Evolutionary conservation across 1,140 invertebrate genomes (phyloP), one percentile per base, ranked within the genome.

Genomic region (Calycopis cecrops): DNA sequence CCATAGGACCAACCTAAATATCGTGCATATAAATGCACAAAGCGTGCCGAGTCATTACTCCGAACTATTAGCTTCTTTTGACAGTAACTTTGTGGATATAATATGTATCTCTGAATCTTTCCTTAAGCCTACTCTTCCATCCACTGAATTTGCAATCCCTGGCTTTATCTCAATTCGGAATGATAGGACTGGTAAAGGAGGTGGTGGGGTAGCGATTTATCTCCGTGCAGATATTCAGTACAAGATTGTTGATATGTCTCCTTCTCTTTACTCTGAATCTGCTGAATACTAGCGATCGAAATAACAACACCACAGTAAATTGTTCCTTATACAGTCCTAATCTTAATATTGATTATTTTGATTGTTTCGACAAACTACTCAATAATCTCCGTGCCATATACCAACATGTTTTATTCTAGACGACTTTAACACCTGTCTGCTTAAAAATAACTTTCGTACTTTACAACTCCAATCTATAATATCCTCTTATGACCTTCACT

Each of bases 341-440:
- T 12, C 12, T 12, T 38, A 12, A 12, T 12, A n/a, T 38, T 6
- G 37, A 38, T n/a, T 38, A 12, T 38, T 38, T 14, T 38, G 37
- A 38, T 6, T 38, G 4, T 12, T 11, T 38, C 12, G 35, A 37
- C 8, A 37, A 37, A 9, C 9, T 37, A 9, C 37, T 38, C 1
- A 38, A 9, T 38, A 12, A 12, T 38, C 6, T n/a, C n/a, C 37
- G 37, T 12, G 11, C n/a, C 6, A 38, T 6, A 1, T 38, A 38
- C 4, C 10, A 38, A 2, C 37, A 38, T 28, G 11, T 28, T 9
- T 52, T 8, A 44, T 52, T 11, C 51, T 57, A 48, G 55, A 48
- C 6, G 55, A 57, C n/a, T 57, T 51, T 42, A 57, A 57, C n/a
- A 57, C 48, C 4, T 53, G 37, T 9, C 28, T 53, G 14, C 35